phyloP scores from a whole-genome alignment of 2,888 invertebrate genomes.

The Lampropteryx suffumata region DNA sequence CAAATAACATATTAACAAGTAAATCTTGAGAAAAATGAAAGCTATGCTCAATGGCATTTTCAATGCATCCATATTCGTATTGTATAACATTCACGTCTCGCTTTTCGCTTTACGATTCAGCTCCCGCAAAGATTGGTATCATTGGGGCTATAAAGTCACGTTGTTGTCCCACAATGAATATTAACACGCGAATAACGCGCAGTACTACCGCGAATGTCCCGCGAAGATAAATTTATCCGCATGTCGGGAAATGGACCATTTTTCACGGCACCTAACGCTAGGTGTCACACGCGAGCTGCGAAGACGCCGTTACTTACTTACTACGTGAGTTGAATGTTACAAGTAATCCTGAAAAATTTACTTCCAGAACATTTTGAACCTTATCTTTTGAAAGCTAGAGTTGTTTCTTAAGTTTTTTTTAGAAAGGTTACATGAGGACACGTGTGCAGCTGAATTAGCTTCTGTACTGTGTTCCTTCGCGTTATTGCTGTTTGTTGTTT shows the following conservation, averaged over 20 bases:
- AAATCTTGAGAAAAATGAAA: too few species aligned
- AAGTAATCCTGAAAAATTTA: conserved; percentile 44
- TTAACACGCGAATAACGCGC: conserved; percentile 76
- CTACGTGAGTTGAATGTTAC: conserved; percentile 69
- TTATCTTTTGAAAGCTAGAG: conserved; percentile 1
- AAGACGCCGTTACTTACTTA: conserved; percentile 75
- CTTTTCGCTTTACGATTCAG: conserved; percentile 16
- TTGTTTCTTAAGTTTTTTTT: conserved; percentile 8
- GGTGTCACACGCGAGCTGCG: conserved; percentile 68
- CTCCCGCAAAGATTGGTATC: conserved; percentile 27
- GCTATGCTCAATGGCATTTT: background rate
- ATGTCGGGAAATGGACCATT: conserved; percentile 74
- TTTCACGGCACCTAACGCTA: conserved; percentile 79
- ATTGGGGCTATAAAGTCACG: conserved; percentile 33
- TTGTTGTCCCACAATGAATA: conserved; percentile 75
- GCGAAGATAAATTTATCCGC: conserved; percentile 79
- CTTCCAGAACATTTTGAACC: conserved; percentile 25
- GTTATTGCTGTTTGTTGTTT: conserved; percentile 48
- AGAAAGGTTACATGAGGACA: conserved; percentile 35
- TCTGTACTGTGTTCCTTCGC: conserved; percentile 40
- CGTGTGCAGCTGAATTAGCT: conserved; percentile 65
- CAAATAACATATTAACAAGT: too few species aligned
- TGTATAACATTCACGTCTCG: conserved; percentile 2
- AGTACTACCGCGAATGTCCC: conserved; percentile 67
- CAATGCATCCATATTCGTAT: background rate